Conservation (phyloP, 2,797 vertebrate genomes). For the Taeniopygia guttata region DNA sequence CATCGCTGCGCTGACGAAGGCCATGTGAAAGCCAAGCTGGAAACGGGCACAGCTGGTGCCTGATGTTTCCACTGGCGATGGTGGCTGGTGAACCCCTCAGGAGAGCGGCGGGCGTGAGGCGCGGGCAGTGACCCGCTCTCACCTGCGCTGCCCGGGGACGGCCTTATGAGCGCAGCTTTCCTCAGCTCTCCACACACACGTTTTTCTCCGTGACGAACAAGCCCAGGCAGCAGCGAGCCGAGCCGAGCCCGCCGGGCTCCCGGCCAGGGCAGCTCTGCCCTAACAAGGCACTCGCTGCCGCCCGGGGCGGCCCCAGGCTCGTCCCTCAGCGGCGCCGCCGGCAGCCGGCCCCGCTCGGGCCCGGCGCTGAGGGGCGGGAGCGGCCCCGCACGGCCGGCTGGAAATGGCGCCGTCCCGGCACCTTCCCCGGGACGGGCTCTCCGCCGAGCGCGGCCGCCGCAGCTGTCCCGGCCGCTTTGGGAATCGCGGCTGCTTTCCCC, state of each 20-base stretch:
- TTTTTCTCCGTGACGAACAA: too few relatives aligned
- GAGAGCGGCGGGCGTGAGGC: background rate
- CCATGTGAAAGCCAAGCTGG: background rate
- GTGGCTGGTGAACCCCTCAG: rapidly evolving
- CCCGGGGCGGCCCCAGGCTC: background rate
- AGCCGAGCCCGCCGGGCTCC: background rate
- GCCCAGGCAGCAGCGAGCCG: background rate
- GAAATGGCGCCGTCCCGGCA: background rate
- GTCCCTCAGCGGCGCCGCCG: background rate
- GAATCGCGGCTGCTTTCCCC: background rate
- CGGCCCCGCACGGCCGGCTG: too few relatives aligned
- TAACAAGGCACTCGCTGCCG: background rate
- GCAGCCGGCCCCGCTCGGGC: background rate
- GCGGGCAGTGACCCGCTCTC: background rate
- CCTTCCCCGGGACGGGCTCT: background rate
- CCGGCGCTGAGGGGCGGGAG: background rate
- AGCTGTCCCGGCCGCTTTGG: background rate
- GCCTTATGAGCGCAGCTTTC: background rate
- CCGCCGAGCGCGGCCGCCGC: too few relatives aligned
- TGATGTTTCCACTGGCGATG: rapidly evolving
- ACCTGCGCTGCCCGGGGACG: background rate
- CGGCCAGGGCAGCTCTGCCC: background rate
- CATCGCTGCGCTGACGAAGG: background rate
- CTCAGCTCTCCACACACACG: background rate
- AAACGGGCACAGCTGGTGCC: background rate